Evolutionary conservation across 1,140 invertebrate genomes (phyloP).

Genomic region (Ladona fulva): DNA sequence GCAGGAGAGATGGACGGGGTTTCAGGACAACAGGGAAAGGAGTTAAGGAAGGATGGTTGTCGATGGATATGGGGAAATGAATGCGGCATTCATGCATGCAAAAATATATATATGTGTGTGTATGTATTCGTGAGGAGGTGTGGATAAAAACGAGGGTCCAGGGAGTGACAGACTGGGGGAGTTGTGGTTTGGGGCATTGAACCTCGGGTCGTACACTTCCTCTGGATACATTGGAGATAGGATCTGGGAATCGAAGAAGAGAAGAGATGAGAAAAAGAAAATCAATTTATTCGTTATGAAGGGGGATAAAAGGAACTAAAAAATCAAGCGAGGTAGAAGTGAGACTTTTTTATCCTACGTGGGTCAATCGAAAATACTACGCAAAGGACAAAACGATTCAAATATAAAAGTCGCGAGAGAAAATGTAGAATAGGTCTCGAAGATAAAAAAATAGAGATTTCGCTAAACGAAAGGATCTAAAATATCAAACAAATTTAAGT

Average conservation of each 20-base stretch:
- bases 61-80: neutral
- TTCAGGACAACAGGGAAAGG: no score
- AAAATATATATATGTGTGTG: neutral
- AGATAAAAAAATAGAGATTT: no score
- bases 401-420: no score
- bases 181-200: neutral
- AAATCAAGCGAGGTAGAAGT: no score
- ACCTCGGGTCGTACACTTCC: neutral
- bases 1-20: neutral
- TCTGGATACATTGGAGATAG: neutral
- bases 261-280: neutral
- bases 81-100: constrained; percentile 3
- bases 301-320: no score
- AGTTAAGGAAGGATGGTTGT: neutral
- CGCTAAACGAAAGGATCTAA: no score
- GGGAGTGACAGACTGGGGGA: neutral
- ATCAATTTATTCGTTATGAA: no score
- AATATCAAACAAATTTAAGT: no score
- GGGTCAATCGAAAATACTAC: no score
- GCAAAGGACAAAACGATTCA: no score
- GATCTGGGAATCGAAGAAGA: neutral
- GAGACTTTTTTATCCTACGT: no score
- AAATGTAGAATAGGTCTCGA: no score
- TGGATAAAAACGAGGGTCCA: neutral
- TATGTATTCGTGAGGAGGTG: neutral